These are phyloP conservation scores for Brachypalpus laphriformis DNA, from an alignment of 2,888 invertebrate species.

Conservation along the genomic window DNA sequence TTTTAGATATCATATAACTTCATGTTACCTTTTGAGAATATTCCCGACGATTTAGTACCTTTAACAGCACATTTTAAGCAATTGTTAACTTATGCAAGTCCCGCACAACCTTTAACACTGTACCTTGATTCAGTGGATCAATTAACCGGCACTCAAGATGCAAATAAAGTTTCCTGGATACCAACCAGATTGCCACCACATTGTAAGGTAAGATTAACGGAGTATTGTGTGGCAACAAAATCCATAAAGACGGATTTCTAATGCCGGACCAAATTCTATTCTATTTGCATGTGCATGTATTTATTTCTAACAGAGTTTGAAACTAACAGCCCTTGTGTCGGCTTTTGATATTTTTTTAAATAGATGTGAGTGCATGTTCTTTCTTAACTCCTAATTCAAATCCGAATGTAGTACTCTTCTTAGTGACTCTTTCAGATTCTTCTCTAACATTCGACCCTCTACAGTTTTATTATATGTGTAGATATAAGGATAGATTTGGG, in stretches of 20 bases:
- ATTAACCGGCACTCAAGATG: constrained; percentile 95
- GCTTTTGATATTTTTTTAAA: neutral
- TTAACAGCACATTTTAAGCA: constrained; percentile 98
- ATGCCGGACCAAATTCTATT: neutral
- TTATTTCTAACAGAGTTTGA: neutral
- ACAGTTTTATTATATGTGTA: too few species aligned
- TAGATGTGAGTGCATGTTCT: neutral
- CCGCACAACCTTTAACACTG: constrained; percentile 93
- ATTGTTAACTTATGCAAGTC: constrained; percentile 91
- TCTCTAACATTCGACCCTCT: neutral
- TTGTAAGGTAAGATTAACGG: constrained; percentile 88
- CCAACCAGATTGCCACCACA: constrained; percentile 94
- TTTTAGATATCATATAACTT: constrained; percentile 94
- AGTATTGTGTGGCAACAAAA: constrained; percentile 1
- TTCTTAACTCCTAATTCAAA: neutral
- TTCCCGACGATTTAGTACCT: constrained; percentile 97
- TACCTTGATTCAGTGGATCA: constrained; percentile 99
- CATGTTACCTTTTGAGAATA: constrained; percentile 94
- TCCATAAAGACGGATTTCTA: constrained; percentile 7
- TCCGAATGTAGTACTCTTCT: too few species aligned
- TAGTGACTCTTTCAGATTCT: neutral
- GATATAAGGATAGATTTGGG: too few species aligned
- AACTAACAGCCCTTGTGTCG: neutral
- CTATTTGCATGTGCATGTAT: constrained; percentile 45
- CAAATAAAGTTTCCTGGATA: constrained; percentile 98